A percentile compares a stretch with the other conserved stretches of the same genome.
phyloP scores from a whole-genome alignment of 2,888 invertebrate genomes.

The Notodonta ziczac region DNA sequence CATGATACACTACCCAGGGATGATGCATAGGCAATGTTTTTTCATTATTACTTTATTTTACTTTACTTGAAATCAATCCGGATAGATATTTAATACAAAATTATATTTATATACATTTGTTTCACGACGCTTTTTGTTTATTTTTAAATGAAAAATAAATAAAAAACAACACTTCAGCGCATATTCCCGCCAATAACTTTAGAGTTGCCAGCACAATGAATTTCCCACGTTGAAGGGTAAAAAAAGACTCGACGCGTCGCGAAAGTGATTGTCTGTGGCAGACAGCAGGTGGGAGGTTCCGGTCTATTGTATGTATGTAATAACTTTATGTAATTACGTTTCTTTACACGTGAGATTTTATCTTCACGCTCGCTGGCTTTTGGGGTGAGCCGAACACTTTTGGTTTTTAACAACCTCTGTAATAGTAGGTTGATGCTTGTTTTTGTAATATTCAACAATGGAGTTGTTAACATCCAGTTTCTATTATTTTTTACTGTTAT shows the following conservation, averaged over 20 bases:
- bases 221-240: conserved; percentile 33
- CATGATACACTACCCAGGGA: too few relatives aligned
- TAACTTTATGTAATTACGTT: conserved; percentile 6
- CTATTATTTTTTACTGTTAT: too few relatives aligned
- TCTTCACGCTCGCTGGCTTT: conserved; percentile 4
- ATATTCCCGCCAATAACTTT: conserved; percentile 19
- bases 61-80: too few relatives aligned
- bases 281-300: conserved; percentile 5
- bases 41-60: too few relatives aligned
- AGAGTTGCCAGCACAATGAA: conserved; percentile 33
- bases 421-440: background rate
- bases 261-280: conserved; percentile 33
- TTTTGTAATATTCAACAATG: too few relatives aligned
- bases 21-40: too few relatives aligned
- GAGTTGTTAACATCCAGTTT: too few relatives aligned
- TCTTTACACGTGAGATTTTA: conserved; percentile 1
- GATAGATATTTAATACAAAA: too few relatives aligned
- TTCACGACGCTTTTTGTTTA: too few relatives aligned
- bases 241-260: conserved; percentile 15
- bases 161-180: conserved; percentile 16
- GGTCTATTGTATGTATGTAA: conserved; percentile 5
- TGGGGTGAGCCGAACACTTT: conserved; percentile 1
- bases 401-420: background rate
- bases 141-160: too few relatives aligned
- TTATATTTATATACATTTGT: too few relatives aligned